Evolutionary conservation across 2,888 invertebrate genomes (phyloP).

Genomic region (Lamproptera curius): DNA sequence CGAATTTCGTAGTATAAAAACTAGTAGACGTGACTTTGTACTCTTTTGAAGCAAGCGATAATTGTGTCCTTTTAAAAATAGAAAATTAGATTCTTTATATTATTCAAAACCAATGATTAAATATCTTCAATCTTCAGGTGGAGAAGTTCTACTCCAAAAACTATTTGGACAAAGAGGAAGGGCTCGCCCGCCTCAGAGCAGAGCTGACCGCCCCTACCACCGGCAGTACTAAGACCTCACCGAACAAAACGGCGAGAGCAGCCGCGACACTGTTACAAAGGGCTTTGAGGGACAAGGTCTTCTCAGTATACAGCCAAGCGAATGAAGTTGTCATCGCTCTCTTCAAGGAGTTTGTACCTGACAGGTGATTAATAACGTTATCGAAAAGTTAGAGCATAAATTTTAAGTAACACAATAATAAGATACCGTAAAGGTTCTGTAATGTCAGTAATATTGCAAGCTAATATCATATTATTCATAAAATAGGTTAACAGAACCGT

Average conservation of each 20-base stretch:
- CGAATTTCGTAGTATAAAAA: no score
- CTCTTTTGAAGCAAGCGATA: no score
- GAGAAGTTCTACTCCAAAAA: constrained; percentile 95
- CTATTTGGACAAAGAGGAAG: constrained; percentile 93
- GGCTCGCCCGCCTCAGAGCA: constrained; percentile 81
- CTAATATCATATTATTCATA: no score
- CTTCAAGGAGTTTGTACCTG: constrained; percentile 90
- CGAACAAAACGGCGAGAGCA: constrained; percentile 90
- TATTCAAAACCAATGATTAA: no score
- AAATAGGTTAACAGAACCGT: no score
- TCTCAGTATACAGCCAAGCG: constrained; percentile 91
- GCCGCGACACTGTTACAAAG: constrained; percentile 88
- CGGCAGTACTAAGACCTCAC: constrained; percentile 67
- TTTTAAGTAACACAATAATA: no score
- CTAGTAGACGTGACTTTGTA: no score
- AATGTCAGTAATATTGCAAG: background rate
- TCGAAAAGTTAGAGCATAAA: no score
- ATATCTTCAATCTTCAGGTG: constrained; percentile 77
- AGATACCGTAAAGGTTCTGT: no score
- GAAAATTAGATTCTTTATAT: no score
- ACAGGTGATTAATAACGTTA: constrained; percentile 81
- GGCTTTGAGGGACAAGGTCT: constrained; percentile 91
- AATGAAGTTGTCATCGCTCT: constrained; percentile 89
- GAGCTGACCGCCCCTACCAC: constrained; percentile 63
- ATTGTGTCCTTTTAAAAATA: no score